Percentiles rank a stretch among this genome's conserved stretches.
Conservation (phyloP, 2,888 invertebrate genomes). For the Pammene aurita region DNA sequence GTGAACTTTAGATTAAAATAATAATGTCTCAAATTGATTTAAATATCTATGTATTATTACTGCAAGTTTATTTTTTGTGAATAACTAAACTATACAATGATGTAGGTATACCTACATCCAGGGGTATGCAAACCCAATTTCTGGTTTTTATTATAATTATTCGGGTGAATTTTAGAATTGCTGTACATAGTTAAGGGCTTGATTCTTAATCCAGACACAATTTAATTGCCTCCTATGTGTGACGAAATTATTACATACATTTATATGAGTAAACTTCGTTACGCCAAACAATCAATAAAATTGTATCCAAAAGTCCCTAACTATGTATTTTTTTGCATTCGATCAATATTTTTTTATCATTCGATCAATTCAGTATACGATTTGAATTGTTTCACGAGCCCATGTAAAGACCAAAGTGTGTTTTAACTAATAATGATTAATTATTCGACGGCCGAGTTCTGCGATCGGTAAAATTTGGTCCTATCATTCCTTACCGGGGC, state of each 20-base stretch:
- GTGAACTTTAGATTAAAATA: constrained; percentile 62
- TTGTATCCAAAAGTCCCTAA: too few relatives aligned
- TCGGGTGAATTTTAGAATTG: background rate
- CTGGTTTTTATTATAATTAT: constrained; percentile 12
- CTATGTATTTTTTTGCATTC: too few relatives aligned
- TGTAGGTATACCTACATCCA: background rate
- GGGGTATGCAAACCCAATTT: constrained; percentile 8
- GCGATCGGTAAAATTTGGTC: constrained; percentile 85
- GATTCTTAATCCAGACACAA: too few relatives aligned
- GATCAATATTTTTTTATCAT: background rate
- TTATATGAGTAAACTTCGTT: too few relatives aligned
- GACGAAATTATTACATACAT: too few relatives aligned
- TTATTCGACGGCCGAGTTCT: constrained; percentile 56
- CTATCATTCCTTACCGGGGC: constrained; percentile 86
- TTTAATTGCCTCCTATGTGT: too few relatives aligned
- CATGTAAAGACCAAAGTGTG: constrained; percentile 63
- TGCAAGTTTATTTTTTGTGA: constrained; percentile 33
- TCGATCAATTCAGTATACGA: constrained; percentile 5
- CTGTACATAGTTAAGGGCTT: too few relatives aligned
- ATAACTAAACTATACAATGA: background rate
- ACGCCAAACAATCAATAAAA: too few relatives aligned
- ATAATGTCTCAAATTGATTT: constrained; percentile 52
- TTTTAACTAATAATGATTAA: constrained; percentile 55
- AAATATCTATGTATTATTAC: constrained; percentile 50
- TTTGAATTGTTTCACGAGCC: constrained; percentile 27